Evolutionary conservation across 2,113 vertebrate species (phyloP), one percentile per base, ranked within the genome.

Genomic region (Chaetodon auriga): DNA sequence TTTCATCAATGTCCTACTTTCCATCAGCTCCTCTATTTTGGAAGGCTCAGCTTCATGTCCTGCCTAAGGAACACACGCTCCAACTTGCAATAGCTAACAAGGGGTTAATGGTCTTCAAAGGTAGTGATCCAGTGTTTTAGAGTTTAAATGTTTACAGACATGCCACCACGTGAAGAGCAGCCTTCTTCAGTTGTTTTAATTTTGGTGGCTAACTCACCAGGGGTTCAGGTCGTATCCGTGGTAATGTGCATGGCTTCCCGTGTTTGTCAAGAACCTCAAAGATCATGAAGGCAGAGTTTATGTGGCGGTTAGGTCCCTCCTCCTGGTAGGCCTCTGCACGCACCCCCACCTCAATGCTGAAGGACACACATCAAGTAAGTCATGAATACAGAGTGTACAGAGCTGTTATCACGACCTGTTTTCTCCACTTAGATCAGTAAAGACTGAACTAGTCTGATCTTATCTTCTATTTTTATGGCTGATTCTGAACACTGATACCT

Each of bases 271-370:
- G 90, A 70, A 98, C 97, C 84, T 96, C 95, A 1, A 97, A 99
- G 62, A 92, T 98, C 97, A 99, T 98, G 93, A 99, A 99, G 61
- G 98, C 98, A 0, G 97, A 98, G 95, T 99, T 99, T 86, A 99
- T 97, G 92, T 99, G 98, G 10, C 97, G 82, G 53, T 93, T 91
- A 18, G 91, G 93, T 55, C 93, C 78, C 14, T 95, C 96, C 38
- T 95, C 94, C 57, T 96, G 93, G 7, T 97, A 97, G 0, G 97
- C 98, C 89, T 98, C 97, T 0, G 96, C 97, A 0, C 97, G 95
- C 75, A 99, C 97, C 0, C 98, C 98, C 74, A 99, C 98, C 93
- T 99, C 97, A 95, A 99, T 97, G 92, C 97, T 99, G 92, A n/a
- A 72, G 30, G 36, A 45, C 58, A 78, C 21, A 77, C 1, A 49